These are phyloP conservation scores for Macrotrachela quadricornifera DNA, from an alignment of 1,140 invertebrate species.

Conservation along the genomic window DNA sequence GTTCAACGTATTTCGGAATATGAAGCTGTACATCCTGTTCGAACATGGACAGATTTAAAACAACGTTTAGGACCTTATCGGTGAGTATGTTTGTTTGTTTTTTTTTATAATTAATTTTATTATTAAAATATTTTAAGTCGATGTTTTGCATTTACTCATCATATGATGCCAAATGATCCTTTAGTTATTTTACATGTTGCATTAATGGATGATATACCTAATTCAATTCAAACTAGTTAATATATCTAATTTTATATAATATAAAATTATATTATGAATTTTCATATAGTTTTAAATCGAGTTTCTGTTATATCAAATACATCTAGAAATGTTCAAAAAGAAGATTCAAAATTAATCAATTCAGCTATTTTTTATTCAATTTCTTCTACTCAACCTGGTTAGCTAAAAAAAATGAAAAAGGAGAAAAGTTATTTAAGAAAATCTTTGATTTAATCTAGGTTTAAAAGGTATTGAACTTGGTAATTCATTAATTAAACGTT, in stretches of 20 bases:
- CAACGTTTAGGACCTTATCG: constrained; percentile 44
- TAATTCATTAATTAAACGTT: constrained; percentile 52
- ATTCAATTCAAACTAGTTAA: constrained; percentile 12
- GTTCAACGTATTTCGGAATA: constrained; percentile 46
- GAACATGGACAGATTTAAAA: constrained; percentile 51
- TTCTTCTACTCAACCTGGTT: constrained; percentile 47
- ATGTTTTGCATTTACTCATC: constrained; percentile 54
- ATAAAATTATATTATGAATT: not conserved
- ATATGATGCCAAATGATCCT: constrained; percentile 50
- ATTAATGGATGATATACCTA: constrained; percentile 22
- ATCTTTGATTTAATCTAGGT: constrained; percentile 20
- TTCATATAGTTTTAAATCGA: too few relatives aligned
- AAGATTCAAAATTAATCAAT: constrained; percentile 36
- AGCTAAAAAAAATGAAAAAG: too few relatives aligned
- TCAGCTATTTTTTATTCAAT: constrained; percentile 59
- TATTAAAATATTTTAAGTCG: constrained; percentile 26
- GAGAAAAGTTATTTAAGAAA: too few relatives aligned
- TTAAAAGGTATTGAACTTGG: constrained; percentile 51
- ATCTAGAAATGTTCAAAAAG: not conserved
- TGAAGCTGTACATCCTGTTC: constrained; percentile 58
- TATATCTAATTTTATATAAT: not conserved
- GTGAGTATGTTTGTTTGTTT: too few relatives aligned
- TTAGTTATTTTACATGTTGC: constrained; percentile 53
- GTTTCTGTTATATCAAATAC: too few relatives aligned
- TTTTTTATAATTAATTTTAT: too few relatives aligned